Conservation (phyloP, 1,140 invertebrate species). For the Cataglyphis hispanica region DNA sequence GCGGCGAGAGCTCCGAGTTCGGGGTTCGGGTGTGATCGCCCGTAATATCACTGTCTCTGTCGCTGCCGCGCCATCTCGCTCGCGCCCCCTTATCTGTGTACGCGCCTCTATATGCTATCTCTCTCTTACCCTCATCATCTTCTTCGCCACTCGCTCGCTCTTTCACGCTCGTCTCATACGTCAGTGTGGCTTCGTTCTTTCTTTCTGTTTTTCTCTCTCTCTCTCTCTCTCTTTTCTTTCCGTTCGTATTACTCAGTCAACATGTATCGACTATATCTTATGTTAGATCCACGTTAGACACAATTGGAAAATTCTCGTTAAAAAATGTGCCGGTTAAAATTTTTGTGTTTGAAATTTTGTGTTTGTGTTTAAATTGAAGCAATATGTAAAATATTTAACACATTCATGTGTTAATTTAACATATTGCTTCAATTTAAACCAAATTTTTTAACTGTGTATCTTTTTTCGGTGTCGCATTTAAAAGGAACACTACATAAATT, state of each 20-base stretch:
- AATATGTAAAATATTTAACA: no score
- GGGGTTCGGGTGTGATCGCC: slow-evolving; percentile 68
- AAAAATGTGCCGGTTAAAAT: no score
- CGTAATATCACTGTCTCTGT: slow-evolving; percentile 51
- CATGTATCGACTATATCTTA: background rate
- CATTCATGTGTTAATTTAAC: no score
- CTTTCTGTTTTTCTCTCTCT: slow-evolving; percentile 55
- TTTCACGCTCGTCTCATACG: background rate
- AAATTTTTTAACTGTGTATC: background rate
- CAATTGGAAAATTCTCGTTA: no score
- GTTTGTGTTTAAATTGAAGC: no score
- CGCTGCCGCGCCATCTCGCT: slow-evolving; percentile 39
- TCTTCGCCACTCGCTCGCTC: background rate
- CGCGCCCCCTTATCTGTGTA: slow-evolving; percentile 60
- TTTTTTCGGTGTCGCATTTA: slow-evolving; percentile 26
- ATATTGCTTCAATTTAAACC: no score
- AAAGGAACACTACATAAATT: slow-evolving; percentile 16
- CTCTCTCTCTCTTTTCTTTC: slow-evolving; percentile 1
- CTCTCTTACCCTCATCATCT: background rate
- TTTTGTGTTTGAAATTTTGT: no score
- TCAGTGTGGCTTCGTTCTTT: slow-evolving; percentile 44
- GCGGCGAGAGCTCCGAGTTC: no score
- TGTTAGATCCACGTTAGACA: no score
- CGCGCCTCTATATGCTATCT: slow-evolving; percentile 40
- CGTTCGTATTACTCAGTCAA: background rate